Conservation (phyloP, 2,797 vertebrate genomes). For the Sebastes trivittatus region DNA sequence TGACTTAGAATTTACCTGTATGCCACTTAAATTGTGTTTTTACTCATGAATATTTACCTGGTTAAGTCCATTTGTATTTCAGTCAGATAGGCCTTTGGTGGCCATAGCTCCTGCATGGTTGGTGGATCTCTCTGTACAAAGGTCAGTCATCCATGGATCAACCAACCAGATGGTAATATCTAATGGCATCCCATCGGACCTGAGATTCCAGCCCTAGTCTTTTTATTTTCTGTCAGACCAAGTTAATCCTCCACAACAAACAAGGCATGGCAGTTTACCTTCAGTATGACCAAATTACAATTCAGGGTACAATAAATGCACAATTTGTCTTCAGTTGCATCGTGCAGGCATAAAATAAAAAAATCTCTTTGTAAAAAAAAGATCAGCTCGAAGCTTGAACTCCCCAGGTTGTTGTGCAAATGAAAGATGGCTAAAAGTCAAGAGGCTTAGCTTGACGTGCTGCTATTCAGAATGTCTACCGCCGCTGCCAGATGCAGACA, state of each 20-base stretch:
- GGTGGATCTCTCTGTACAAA: not conserved
- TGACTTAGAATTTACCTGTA: conserved; percentile 10
- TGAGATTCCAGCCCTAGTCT: conserved; percentile 46
- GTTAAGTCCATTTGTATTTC: not conserved
- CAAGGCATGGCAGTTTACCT: conserved; percentile 11
- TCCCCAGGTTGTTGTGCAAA: conserved; percentile 24
- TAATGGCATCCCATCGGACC: conserved; percentile 60
- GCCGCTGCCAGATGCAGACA: not conserved
- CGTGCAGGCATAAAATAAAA: not conserved
- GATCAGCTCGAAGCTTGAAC: not conserved
- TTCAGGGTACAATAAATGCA: not conserved
- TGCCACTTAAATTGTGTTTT: conserved; percentile 9
- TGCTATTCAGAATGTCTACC: not conserved
- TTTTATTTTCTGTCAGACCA: conserved; percentile 53
- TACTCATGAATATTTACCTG: conserved; percentile 29
- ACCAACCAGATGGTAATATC: conserved; percentile 62
- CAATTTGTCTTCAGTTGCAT: not conserved
- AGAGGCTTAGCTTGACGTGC: not conserved
- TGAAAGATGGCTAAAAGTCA: conserved; percentile 15
- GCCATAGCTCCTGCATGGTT: not conserved
- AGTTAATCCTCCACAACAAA: conserved; percentile 53
- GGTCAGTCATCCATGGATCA: conserved; percentile 42
- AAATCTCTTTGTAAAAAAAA: not conserved
- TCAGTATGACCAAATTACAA: conserved; percentile 12
- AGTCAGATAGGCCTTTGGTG: not conserved